Evolutionary conservation across 2,888 invertebrate species (phyloP), one percentile per base, ranked within the genome.

Genomic region (Epinotia nisella): DNA sequence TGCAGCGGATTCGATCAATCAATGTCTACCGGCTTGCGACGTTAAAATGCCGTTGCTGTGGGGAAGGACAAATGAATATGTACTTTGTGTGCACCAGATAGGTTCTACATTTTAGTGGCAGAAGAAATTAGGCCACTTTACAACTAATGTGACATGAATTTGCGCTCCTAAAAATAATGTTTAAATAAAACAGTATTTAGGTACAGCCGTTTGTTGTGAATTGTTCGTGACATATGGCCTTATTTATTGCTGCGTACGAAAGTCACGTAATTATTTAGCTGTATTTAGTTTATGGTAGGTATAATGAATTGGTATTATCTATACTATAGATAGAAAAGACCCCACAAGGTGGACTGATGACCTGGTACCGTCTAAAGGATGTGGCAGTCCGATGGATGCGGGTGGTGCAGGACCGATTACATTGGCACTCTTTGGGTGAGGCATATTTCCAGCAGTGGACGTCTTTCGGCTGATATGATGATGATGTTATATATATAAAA

Each of bases 1-100:
- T 76, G 74, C 68, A 59, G 67, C 58, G 71, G 35, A n/a, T 62
- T 61, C 77, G 77, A 81, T 81, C 77, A 76, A 78, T 81, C 81
- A 80, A 75, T 72, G 81, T 80, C 81, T 59, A 9, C 19, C 45
- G 41, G 51, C 15, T 67, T 10, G 64, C 41, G 66, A 53, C 64
- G 53, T 69, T 41, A 72, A 75, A 76, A 70, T 55, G 67, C 71
- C 71, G 56, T 67, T 70, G 66, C 69, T 59, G 68, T 51, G 51
- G 55, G 35, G 1, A n/a, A 53, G 15, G 55, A 17, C 21, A 39
- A 74, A 39, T 60, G 55, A 77, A 76, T 64, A 68, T 64, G 62
- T 68, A 73, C 78, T 72, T 75, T 79, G 76, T 3, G 59, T 15
- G 59, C 56, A 29, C 39, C 15, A 60, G 3, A 13, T 49, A 76